Evolutionary conservation across 1,140 invertebrate species (phyloP), one percentile per base, ranked within the genome.

Genomic region (Sitodiplosis mosellana): DNA sequence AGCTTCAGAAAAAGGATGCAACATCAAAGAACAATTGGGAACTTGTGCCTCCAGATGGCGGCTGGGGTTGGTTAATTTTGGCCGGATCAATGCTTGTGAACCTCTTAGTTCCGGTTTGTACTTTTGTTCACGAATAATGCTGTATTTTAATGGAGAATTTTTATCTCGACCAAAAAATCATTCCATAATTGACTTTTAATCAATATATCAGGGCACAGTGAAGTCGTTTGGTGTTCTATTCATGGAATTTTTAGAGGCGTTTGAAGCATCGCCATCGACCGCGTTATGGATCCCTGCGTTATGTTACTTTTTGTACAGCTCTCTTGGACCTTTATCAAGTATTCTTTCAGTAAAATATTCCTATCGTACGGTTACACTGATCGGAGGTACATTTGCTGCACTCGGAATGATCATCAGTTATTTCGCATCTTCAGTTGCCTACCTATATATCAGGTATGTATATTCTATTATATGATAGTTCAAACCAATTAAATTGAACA

Each of bases 331-430:
- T 14, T 63, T 96, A 41, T 89, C 90, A 14, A 88, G 87, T 59
- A 80, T 88, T 53, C 68, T 94, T 38, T 90, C 87, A 0, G 82
- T 88, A 42, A 85, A 81, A 59, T 91, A 82, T 71, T 92, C 90
- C 19, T 94, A 92, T 63, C 70, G 85, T n/a, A 85, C 78, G 10
- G 85, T 93, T 15, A 90, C 88, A 4, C 73, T 94, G 22, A 69
- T 87, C 4, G 91, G 90, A 17, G 83, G 86, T 7, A 72, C 80
- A 5, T 80, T 90, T 48, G 83, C 89, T 1, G 78, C 83, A 0
- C 60, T 78, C 45, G 90, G 90, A 47, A 84, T 92, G 75, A 83
- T 92, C 53, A 59, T 84, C 33, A 87, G 85, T 61, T 84, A 77
- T 56, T 89, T 80, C 66, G 83, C 87, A 6, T 76, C 71, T 51